Base-by-base conservation (phyloP, 2,113 vertebrate genomes). In the Corydoras maculifer region DNA sequence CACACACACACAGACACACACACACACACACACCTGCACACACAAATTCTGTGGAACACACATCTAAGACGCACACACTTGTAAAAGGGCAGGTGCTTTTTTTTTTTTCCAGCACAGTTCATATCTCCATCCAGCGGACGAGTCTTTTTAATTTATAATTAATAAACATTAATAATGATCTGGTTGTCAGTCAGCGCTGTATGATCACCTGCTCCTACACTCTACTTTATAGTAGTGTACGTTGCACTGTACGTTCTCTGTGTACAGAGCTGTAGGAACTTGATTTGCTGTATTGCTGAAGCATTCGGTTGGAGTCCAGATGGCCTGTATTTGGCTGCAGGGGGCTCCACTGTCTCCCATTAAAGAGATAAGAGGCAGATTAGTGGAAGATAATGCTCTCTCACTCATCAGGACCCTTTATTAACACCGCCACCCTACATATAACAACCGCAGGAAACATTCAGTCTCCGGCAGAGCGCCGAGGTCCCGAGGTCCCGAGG, bases 301-400 rank as follows among this genome's bases (percentile, higher is more conserved):
- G 62, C 74, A 57, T 61, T 79, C 62, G 77, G 75, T 74, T 75
- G 61, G 69, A 72, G 72, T 75, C 62, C 75, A 77, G 78, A 77
- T 80, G 78, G 78, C 12, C 78, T 62, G 61, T 49, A 58, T 72
- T 58, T 69, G 72, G 72, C 72, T 51, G 5, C 51, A 68, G 72
- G 78, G 58, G 55, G 29, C 12, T 25, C 5, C 54, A 7, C 53
- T 66, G 15, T 49, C 14, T 59, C 58, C 51, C 66, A 35, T 69
- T 7, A 74, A 18, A 58, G 35, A 54, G 10, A 35, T 65, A n/a
- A 49, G 48, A 53, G 51, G 18, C 35, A 43, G 58, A 61, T 70
- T 67, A 69, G 50, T 68, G 43, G 59, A 29, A 57, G 51, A 59
- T 72, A 53, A 53, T 53, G 71, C 43, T 35, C 49, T 29, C 57